These are phyloP conservation scores for Drosophila nr. medialis DNA, from an alignment of 2,888 invertebrate species.

Conservation along the genomic window DNA sequence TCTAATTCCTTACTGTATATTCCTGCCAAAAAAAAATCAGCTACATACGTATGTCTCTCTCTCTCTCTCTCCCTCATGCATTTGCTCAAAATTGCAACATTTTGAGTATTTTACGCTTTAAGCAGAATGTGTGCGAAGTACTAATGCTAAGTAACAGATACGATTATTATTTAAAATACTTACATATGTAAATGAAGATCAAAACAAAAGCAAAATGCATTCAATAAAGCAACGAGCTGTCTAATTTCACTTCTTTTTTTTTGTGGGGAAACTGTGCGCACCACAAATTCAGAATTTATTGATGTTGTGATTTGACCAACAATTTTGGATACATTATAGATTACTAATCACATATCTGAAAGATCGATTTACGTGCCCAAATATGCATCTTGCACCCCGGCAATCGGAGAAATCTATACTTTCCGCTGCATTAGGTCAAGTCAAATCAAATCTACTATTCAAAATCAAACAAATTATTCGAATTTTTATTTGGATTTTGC, in stretches of 20 bases:
- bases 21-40: not conserved
- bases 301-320: not conserved
- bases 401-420: not conserved
- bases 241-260: slow-evolving; percentile 1
- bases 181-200: slow-evolving; percentile 43
- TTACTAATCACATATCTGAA: not conserved
- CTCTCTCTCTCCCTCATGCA: not conserved
- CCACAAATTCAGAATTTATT: not conserved
- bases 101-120: not conserved
- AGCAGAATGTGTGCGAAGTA: slow-evolving; percentile 19
- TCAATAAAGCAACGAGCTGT: slow-evolving; percentile 53
- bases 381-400: not conserved
- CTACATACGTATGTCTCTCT: not conserved
- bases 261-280: not conserved
- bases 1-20: not conserved
- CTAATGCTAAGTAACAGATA: slow-evolving; percentile 21
- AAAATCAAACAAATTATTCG: not conserved
- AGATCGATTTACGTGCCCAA: not conserved
- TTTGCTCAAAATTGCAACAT: not conserved
- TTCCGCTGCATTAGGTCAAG: not conserved
- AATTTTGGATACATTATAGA: not conserved
- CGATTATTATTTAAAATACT: slow-evolving; percentile 49
- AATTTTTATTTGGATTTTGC: not conserved
- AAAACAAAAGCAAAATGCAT: slow-evolving; percentile 48
- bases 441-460: not conserved